Base-by-base conservation (phyloP, 2,113 vertebrate species). In the Ptilonorhynchus violaceus region DNA sequence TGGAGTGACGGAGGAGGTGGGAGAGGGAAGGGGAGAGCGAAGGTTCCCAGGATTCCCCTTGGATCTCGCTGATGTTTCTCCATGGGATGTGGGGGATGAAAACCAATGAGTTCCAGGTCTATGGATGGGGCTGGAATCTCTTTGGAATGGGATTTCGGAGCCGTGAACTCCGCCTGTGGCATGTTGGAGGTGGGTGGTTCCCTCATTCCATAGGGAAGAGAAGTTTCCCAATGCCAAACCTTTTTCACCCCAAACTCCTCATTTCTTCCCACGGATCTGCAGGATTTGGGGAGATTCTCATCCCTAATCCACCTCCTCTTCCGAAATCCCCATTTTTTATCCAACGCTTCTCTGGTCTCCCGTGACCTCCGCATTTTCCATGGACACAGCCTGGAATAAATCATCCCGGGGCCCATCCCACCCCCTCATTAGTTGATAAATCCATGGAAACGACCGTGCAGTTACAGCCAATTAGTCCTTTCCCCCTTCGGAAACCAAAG, bases 381-480 rank as follows among this genome's bases (percentile, higher is more conserved):
- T 25, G 52, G 60, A 8, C 8, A 1, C 50, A 16, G 41, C 72
- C 52, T 67, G 72, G 47, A 42, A 37, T 66, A 58, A 85, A 69
- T n/a, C 77, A 67, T 67, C 30, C 1, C 16, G 55, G 42, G 47
- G 28, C 76, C 58, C 82, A 67, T 25, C 53, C 67, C 59, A 10
- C 75, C 73, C 52, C 75, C 20, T 94, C 66, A 39, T 67, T 93
- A 87, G 80, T 78, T 73, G 74, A 58, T 67, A 83, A 92, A 89
- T 89, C 85, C 58, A 62, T 72, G 58, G 93, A 95, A 97, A 96
- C 64, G 82, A 77, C 52, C 46, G 15, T 69, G 66, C 90, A 87
- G 87, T 85, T 95, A 92, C 68, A 92, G 42, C 55, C 89, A 92
- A 92, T 93, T 76, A 89, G 83, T 84, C 62, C 85, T 86, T 91